These are phyloP conservation scores for Dione vanillae DNA, from an alignment of 2,888 invertebrate species.

Conservation along the genomic window DNA sequence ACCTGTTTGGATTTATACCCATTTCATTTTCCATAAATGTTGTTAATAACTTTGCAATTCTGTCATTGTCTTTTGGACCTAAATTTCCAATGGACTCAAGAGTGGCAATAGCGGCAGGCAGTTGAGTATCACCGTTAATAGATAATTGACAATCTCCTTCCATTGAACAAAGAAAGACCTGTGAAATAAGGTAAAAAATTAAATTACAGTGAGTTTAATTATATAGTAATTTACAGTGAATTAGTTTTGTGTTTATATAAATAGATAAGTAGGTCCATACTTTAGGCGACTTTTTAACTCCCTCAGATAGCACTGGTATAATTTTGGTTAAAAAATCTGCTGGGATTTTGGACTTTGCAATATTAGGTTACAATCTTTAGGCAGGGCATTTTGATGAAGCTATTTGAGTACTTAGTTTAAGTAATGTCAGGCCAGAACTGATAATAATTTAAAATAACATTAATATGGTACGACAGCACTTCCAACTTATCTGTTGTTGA, in stretches of 20 bases:
- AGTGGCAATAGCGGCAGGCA: conserved; percentile 46
- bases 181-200: conserved; percentile 13
- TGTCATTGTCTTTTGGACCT: conserved; percentile 48
- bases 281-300: conserved; percentile 55
- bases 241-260: not conserved
- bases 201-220: not conserved
- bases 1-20: conserved; percentile 61
- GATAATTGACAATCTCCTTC: conserved; percentile 46
- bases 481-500: conserved; percentile 4
- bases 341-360: conserved; percentile 61
- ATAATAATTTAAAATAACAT: conserved; percentile 5
- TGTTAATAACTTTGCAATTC: conserved; percentile 59
- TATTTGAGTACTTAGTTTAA: not conserved
- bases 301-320: conserved; percentile 57
- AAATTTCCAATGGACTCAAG: conserved; percentile 52
- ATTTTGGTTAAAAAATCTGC: conserved; percentile 62
- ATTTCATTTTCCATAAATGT: conserved; percentile 62
- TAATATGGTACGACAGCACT: not conserved
- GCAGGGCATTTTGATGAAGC: conserved; percentile 60
- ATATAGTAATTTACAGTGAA: not conserved
- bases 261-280: conserved; percentile 50
- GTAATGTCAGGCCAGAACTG: not conserved
- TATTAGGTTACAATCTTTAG: conserved; percentile 67
- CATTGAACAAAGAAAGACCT: conserved; percentile 49
- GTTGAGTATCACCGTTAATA: conserved; percentile 46